Conservation (phyloP, 2,797 vertebrate genomes). For the Sardinella longiceps region DNA sequence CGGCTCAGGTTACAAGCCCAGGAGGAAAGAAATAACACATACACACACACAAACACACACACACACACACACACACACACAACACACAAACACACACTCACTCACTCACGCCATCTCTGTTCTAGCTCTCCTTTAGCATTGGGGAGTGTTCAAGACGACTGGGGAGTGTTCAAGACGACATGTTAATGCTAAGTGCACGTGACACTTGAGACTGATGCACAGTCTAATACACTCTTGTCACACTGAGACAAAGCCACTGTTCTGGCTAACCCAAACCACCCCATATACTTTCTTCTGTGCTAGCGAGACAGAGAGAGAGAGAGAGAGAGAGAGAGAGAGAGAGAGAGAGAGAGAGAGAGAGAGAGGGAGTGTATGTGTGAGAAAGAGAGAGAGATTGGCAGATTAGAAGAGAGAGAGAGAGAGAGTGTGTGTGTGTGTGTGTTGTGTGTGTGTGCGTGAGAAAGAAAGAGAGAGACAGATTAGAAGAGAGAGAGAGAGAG, state of each 20-base stretch:
- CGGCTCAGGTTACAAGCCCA: not conserved
- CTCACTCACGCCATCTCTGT: too few species aligned
- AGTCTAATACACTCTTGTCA: slow-evolving; percentile 6
- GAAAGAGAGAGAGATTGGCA: not conserved
- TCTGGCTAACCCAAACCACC: not conserved
- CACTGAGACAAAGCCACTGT: slow-evolving; percentile 17
- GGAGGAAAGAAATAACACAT: too few species aligned
- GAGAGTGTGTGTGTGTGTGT: too few species aligned
- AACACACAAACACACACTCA: too few species aligned
- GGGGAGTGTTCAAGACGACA: too few species aligned
- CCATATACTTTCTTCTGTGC: not conserved
- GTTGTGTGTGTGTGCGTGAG: too few species aligned
- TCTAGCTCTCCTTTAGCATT: too few species aligned
- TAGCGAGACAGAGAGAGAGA: not conserved
- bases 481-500: not conserved
- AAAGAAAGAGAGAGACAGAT: not conserved
- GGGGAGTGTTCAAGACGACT: not conserved
- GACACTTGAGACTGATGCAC: slow-evolving; percentile 7
- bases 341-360: not conserved
- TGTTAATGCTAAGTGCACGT: not conserved
- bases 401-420: not conserved
- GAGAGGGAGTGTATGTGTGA: not conserved
- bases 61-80: too few species aligned
- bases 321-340: not conserved
- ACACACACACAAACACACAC: too few species aligned